Percentiles rank a stretch among this genome's conserved stretches.
These are phyloP conservation scores for Phallusia fumigata DNA, from an alignment of 23 tunicate genomes.

Conservation along the genomic window DNA sequence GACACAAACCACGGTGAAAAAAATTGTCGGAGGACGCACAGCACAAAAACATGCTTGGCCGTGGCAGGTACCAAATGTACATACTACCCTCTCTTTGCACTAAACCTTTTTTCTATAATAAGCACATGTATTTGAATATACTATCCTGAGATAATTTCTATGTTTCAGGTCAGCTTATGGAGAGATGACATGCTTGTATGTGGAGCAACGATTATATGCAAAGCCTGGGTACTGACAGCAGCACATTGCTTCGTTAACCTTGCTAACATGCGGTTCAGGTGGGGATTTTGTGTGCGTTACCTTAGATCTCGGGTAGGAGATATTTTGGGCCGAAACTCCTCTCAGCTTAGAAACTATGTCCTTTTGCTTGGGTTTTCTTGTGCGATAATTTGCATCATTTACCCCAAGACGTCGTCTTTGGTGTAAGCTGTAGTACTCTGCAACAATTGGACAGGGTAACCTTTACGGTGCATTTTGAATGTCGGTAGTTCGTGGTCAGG, in stretches of 20 bases:
- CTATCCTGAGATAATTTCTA: neutral
- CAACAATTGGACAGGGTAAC: too few species aligned
- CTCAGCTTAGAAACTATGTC: too few species aligned
- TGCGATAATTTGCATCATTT: too few species aligned
- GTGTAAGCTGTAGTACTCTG: too few species aligned
- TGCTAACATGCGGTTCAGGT: slow-evolving; percentile 13
- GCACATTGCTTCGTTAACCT: slow-evolving; percentile 27
- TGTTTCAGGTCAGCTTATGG: slow-evolving; percentile 16
- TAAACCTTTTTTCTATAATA: too few species aligned
- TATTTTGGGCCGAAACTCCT: too few species aligned
- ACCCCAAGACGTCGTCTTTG: too few species aligned
- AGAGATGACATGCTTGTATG: neutral
- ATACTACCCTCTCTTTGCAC: neutral
- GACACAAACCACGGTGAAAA: neutral
- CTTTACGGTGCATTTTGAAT: too few species aligned
- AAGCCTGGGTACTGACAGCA: slow-evolving; percentile 20
- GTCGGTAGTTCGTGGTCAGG: too few species aligned
- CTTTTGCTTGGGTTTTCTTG: too few species aligned
- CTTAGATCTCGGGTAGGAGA: too few species aligned
- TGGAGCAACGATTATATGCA: slow-evolving; percentile 18
- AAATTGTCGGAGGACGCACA: slow-evolving; percentile 19
- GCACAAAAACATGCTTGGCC: slow-evolving; percentile 19
- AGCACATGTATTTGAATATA: neutral
- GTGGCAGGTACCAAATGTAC: slow-evolving; percentile 15
- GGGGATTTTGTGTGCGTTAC: too few species aligned